Base-by-base conservation (phyloP, 2,797 vertebrate genomes). In the Sebastes vulpes region DNA sequence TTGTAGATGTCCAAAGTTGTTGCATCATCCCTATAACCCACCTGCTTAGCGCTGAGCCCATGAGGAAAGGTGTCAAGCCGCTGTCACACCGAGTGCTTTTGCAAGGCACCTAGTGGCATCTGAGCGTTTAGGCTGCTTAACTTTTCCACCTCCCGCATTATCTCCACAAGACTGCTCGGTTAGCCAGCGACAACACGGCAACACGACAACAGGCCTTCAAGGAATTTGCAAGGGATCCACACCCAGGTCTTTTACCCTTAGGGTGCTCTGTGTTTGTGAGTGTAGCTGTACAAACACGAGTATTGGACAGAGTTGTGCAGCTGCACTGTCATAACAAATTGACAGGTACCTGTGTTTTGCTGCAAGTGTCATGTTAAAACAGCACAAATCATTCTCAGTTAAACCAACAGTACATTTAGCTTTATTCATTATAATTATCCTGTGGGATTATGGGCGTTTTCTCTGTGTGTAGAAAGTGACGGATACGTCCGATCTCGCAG, bases 141-240 rank as follows among this genome's bases (percentile, higher is more conserved):
- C 53, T 16, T 31, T 42, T 52, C 56, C 74, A 31, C 69, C 52
- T 54, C 64, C n/a, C 14, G 9, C 48, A 46, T 83, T 83, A 77
- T 77, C 74, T 75, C 42, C 29, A 42, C 57, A 61, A 48, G 9
- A 52, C 78, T n/a, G 56, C 73, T 63, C 20, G 18, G 56, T 81
- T 79, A 77, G 59, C 59, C 58, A 42, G 28, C 7, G 2, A 35
- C 31, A 21, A 61, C 29, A 52, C 57, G 28, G 61, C 42, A 32
- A 65, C 67, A 61, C 54, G 31, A 66, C 38, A 38, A 65, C 67
- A 73, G 63, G 35, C 66, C 81, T 79, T 85, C 18, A 35, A 88
- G 70, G 84, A 84, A 87, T 84, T 50, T 79, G 60, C 26, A 25
- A 66, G 25, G 28, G 59, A 77, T 83, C 81, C 86, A 89, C 84